phyloP scores from a whole-genome alignment of 2,888 invertebrate species.

The Podotricha telesiphe region DNA sequence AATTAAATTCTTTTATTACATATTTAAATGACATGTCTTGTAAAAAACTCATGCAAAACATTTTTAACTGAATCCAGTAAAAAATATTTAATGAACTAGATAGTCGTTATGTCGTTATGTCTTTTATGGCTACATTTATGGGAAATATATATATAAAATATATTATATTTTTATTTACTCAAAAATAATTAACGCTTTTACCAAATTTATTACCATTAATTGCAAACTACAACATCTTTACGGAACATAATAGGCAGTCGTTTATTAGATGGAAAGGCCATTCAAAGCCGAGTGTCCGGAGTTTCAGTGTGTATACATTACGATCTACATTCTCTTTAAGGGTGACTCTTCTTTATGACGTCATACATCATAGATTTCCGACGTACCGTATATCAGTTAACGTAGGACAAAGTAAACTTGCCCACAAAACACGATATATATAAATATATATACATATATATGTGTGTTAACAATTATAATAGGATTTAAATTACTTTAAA shows the following conservation, averaged over 20 bases:
- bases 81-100: background rate
- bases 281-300: conserved; percentile 10
- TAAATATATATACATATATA: no score
- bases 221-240: background rate
- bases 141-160: background rate
- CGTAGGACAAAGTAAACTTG: conserved; percentile 5
- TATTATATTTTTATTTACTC: background rate
- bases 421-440: background rate
- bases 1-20: no score
- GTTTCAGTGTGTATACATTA: conserved; percentile 17
- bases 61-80: background rate
- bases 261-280: conserved; percentile 9
- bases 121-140: background rate
- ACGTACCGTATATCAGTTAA: conserved; percentile 21
- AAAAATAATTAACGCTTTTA: background rate
- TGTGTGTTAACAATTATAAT: no score
- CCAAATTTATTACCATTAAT: no score
- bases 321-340: conserved; percentile 7
- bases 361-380: conserved; percentile 25
- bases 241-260: background rate
- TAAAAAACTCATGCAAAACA: no score
- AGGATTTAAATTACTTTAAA: no score
- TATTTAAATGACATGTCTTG: no score
- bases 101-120: background rate
- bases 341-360: conserved; percentile 20